Evolutionary conservation across 2,888 invertebrate genomes (phyloP), one percentile per base, ranked within the genome.

Genomic region (Trachelus tabidus): DNA sequence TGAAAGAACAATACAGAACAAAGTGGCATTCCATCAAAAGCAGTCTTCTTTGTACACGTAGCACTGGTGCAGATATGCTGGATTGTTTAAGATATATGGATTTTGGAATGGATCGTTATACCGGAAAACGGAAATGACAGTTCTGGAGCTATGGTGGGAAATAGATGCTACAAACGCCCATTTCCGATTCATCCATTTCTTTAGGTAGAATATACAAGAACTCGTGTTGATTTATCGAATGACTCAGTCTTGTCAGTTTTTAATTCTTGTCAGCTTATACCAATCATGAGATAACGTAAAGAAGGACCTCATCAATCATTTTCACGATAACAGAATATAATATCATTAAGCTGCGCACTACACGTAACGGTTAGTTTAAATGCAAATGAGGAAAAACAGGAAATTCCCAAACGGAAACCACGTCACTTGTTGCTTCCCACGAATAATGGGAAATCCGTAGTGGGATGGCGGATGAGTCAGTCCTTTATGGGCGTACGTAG

Each of bases 1-100:
- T 94, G 92, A 88, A 90, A 85, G 86, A 87, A 83, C 88, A 85
- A 83, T 87, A 82, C 84, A 88, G 84, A 88, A 82, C 86, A 77
- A 84, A 73, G 73, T 79, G 37, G 79, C 79, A 79, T 79, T 79
- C 79, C 79, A 79, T 79, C 35, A 74, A 74, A 74, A 34, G 56
- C 56, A 56, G 56, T 56, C 23, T 56, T 56, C 56, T 56, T 56
- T 56, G 56, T 56, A 56, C 56, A 56, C 56, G 56, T 56, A 23
- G 35, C 23, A 2, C 56, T 56, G 23, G 56, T 23, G 15, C 9
- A 6, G 56, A 1, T 56, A 56, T 23, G 23, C 56, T 56, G 56
- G 23, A 23, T 56, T 56, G 6, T 23, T 56, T 56, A 9, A 56
- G 23, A 23, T 9, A 23, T 23, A 56, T 56, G 9, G 6, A 23